phyloP scores from a whole-genome alignment of 92 coral and sea anemone genomes.

The Umimayanthus chanpuru region DNA sequence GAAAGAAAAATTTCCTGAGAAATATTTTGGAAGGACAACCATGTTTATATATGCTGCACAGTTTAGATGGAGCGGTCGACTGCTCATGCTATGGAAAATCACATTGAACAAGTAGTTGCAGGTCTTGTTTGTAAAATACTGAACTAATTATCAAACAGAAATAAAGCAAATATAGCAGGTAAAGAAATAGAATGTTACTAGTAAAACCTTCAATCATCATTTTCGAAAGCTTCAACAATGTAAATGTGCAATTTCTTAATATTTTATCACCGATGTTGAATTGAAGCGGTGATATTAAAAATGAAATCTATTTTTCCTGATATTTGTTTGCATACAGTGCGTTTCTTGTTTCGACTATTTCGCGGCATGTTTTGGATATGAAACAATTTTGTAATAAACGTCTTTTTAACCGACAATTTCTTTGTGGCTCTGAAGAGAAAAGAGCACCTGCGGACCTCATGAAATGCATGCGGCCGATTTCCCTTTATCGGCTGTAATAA shows the following conservation, averaged over 20 bases:
- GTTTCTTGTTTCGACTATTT: neutral
- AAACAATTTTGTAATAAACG: neutral
- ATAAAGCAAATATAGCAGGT: neutral
- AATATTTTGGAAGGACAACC: too few species aligned
- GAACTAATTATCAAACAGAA: slow-evolving; percentile 20
- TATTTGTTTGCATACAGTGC: slow-evolving; percentile 3
- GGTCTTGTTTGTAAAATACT: neutral
- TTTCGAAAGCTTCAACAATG: neutral
- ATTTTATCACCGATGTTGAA: neutral
- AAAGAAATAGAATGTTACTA: slow-evolving; percentile 3
- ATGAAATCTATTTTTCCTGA: neutral
- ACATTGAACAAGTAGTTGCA: neutral
- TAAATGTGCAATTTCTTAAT: neutral
- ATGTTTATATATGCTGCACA: too few species aligned
- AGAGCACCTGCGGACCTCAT: slow-evolving; percentile 31
- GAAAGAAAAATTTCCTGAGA: too few species aligned
- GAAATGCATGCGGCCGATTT: neutral
- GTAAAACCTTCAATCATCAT: neutral
- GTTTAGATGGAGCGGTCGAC: too few species aligned
- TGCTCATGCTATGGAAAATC: too few species aligned
- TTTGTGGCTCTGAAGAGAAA: slow-evolving; percentile 2
- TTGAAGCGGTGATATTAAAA: neutral
- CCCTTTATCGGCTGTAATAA: neutral
- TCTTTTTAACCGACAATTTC: slow-evolving; percentile 16
- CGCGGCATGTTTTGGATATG: neutral